These are phyloP conservation scores for Nasonovia ribisnigri DNA, from an alignment of 2,888 invertebrate species.

Conservation along the genomic window DNA sequence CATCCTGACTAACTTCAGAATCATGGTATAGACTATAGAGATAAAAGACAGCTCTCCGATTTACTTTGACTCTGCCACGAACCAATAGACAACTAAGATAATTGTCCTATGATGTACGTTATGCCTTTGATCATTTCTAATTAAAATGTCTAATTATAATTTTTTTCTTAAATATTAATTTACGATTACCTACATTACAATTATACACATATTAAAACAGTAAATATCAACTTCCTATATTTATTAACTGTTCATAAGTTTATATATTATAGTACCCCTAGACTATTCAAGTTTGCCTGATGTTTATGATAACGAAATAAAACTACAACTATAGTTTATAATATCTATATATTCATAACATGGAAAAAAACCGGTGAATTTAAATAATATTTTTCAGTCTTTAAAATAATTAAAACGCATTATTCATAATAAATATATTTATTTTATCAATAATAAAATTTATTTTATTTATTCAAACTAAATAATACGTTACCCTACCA, in stretches of 20 bases:
- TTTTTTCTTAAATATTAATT: neutral
- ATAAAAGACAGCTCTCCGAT: neutral
- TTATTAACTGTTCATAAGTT: neutral
- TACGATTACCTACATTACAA: neutral
- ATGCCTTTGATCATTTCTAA: neutral
- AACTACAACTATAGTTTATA: too few species aligned
- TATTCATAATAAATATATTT: neutral
- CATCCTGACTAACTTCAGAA: neutral
- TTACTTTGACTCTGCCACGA: neutral
- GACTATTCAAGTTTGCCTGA: neutral
- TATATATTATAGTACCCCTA: neutral
- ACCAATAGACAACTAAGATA: neutral
- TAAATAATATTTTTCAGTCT: neutral
- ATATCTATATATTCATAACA: too few species aligned
- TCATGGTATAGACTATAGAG: neutral
- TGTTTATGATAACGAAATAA: neutral
- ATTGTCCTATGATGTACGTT: neutral
- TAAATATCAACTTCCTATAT: neutral
- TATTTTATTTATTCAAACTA: neutral
- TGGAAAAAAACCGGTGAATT: neutral
- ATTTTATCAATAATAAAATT: neutral
- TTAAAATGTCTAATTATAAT: neutral
- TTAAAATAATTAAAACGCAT: neutral
- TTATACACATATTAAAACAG: neutral
- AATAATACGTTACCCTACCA: neutral